Conservation (phyloP, 2,113 vertebrate species). For the Haemorhous mexicanus region DNA sequence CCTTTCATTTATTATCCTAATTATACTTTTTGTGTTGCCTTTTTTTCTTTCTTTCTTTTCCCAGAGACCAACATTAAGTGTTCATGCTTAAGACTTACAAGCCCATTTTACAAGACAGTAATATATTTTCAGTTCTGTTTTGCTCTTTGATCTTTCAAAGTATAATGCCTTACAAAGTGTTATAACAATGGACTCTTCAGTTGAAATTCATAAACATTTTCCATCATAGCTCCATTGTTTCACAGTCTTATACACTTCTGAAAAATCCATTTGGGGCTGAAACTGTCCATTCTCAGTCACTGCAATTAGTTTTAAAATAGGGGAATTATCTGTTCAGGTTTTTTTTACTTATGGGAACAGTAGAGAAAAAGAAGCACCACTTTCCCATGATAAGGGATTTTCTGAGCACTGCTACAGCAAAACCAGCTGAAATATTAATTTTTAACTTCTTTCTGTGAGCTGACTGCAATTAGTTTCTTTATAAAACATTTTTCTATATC, state of each 20-base stretch:
- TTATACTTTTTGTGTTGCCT: slow-evolving; percentile 28
- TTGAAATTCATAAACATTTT: slow-evolving; percentile 19
- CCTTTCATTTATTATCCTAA: slow-evolving; percentile 62
- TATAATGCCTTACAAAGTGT: neutral
- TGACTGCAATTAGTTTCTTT: neutral
- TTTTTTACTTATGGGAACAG: neutral
- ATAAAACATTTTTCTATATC: neutral
- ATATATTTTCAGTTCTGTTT: neutral
- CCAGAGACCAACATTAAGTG: neutral
- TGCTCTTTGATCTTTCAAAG: slow-evolving; percentile 41
- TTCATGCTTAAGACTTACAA: slow-evolving; percentile 11
- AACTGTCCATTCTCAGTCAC: neutral
- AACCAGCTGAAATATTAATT: neutral
- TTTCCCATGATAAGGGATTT: neutral
- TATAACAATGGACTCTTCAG: neutral
- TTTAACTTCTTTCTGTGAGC: neutral
- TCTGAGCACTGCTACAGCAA: neutral
- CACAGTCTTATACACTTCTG: neutral
- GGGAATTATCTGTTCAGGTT: neutral
- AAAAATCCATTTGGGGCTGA: neutral
- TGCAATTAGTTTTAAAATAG: neutral
- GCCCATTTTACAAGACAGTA: slow-evolving; percentile 27
- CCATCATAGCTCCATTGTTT: neutral
- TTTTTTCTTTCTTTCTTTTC: neutral
- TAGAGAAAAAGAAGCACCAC: neutral